Evolutionary conservation across 2,797 vertebrate genomes (phyloP), one percentile per base, ranked within the genome.

Genomic region (Cynopterus sphinx): DNA sequence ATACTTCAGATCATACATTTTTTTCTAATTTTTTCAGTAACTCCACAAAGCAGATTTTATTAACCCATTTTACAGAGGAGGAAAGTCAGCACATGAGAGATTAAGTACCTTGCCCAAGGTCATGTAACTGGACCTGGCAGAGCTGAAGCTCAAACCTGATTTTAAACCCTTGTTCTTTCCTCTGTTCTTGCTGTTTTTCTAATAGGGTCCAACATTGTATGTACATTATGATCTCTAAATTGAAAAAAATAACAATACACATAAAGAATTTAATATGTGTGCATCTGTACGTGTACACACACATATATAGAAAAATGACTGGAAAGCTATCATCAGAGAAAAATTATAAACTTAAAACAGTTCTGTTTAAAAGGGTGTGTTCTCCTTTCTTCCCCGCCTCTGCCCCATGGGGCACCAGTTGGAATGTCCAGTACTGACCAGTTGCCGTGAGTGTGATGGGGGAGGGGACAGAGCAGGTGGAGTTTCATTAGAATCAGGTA

Each of bases 391-490:
- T 77, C 33, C 51, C 33, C 75, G 36, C 22, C 8, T 6, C 26
- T 19, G 16, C 16, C 19, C 22, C 49, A n/a, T 21, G 57, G 51
- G 31, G 19, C 49, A 46, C 79, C 31, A 31, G 28, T 41, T 82
- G 39, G 94, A 94, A 74, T 33, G 67, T 88, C 61, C 15, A 16
- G 22, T 39, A 31, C 51, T 31, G 28, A 70, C 75, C 16, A 24
- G 84, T 97, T 92, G 81, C 90, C 46, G 0, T 53, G 73, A 68
- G 55, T n/a, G 5, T 46, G 78, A n/a, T 39, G 53, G 83, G 81
- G 89, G 87, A 9, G 59, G 95, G 90, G 84, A 26, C 81, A 24
- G 9, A 83, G 70, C 21, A n/a, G 70, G 21, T 9, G 10, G 89
- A 46, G 63, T 87, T 59, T 73, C 75, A 55, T 77, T 86, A 78